Conservation (phyloP, 2,113 vertebrate genomes). For the Varanus komodoensis region DNA sequence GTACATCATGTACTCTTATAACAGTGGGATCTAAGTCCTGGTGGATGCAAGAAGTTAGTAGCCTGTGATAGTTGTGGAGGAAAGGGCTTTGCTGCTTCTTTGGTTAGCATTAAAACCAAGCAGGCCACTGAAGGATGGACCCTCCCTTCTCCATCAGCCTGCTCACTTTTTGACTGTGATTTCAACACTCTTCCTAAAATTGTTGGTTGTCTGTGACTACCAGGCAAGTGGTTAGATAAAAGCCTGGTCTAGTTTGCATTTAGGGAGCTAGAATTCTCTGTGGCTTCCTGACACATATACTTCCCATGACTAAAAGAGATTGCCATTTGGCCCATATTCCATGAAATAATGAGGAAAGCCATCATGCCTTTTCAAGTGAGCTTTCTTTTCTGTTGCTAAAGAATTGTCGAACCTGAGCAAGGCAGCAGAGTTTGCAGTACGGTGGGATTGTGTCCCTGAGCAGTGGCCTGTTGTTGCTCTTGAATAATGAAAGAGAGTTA, state of each 20-base stretch:
- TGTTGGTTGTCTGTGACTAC: not conserved
- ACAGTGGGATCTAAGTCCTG: too few species aligned
- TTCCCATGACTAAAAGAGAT: not conserved
- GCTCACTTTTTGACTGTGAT: not conserved
- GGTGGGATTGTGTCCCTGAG: not conserved
- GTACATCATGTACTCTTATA: too few species aligned
- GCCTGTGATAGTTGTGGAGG: too few species aligned
- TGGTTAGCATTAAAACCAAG: too few species aligned
- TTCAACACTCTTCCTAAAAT: not conserved
- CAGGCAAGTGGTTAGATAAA: not conserved
- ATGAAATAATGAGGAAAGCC: not conserved
- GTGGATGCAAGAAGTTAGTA: too few species aligned
- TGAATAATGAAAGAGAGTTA: not conserved
- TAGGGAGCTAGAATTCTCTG: too few species aligned
- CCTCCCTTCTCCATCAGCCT: not conserved
- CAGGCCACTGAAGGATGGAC: too few species aligned
- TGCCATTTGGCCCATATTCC: constrained; percentile 26
- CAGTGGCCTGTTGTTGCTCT: not conserved
- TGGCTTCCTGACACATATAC: not conserved
- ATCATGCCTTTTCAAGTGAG: not conserved
- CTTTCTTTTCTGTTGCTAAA: not conserved
- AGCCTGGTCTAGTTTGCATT: not conserved
- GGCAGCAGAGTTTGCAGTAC: not conserved
- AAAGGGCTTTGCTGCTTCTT: too few species aligned
- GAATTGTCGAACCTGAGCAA: not conserved